phyloP scores from a whole-genome alignment of 2,113 vertebrate genomes.

The Eulemur rufifrons region DNA sequence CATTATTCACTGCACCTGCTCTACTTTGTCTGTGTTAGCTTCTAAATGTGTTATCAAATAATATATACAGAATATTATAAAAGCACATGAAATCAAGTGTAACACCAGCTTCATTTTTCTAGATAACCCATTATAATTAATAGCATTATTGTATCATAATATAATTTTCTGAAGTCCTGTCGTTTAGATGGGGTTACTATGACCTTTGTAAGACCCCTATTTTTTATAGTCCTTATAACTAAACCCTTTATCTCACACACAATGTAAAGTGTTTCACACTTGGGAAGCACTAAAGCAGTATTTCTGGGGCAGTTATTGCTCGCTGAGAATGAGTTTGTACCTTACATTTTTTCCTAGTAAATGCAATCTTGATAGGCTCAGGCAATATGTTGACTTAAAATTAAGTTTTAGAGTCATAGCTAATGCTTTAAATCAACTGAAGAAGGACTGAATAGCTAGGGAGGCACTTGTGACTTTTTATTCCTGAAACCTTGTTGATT shows the following conservation, averaged over 20 bases:
- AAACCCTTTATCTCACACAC: background rate
- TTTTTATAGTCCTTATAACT: background rate
- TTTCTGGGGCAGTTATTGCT: background rate
- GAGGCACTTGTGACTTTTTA: background rate
- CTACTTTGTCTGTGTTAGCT: background rate
- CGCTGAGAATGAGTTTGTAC: background rate
- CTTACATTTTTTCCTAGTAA: background rate
- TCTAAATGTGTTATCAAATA: background rate
- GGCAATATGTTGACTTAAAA: background rate
- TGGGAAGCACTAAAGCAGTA: background rate
- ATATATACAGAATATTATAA: background rate
- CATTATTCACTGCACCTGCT: background rate
- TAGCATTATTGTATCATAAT: background rate
- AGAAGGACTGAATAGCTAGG: background rate
- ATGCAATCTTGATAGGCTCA: background rate
- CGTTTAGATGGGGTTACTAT: background rate
- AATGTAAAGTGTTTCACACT: background rate
- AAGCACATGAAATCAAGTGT: background rate
- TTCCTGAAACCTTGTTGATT: background rate
- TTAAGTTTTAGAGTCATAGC: background rate
- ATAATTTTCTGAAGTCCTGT: background rate
- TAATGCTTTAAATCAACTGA: background rate
- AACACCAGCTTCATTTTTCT: background rate
- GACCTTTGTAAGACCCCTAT: background rate
- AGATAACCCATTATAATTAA: background rate